Evolutionary conservation across 2,888 invertebrate species (phyloP).

Genomic region (Carabus problematicus): DNA sequence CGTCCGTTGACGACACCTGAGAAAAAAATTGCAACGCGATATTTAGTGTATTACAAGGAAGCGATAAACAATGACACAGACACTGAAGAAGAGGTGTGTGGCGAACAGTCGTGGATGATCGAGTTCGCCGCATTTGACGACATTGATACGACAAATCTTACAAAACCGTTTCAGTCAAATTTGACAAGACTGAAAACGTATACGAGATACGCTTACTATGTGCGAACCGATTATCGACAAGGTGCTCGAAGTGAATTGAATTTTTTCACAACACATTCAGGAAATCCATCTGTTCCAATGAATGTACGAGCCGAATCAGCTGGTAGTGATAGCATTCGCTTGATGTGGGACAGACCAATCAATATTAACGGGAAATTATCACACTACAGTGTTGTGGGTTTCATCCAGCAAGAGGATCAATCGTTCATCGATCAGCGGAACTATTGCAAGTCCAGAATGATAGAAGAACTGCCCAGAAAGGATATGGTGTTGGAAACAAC

Average conservation of each 20-base stretch:
- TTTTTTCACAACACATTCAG: slow-evolving; percentile 70
- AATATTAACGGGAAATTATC: slow-evolving; percentile 54
- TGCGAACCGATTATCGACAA: slow-evolving; percentile 66
- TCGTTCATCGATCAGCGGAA: slow-evolving; percentile 47
- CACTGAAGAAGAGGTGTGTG: slow-evolving; percentile 57
- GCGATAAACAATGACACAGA: slow-evolving; percentile 64
- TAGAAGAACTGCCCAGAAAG: neutral
- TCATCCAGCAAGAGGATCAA: slow-evolving; percentile 50
- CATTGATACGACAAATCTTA: slow-evolving; percentile 46
- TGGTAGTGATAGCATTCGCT: slow-evolving; percentile 53
- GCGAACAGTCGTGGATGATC: slow-evolving; percentile 51
- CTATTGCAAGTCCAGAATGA: slow-evolving; percentile 48
- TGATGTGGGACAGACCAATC: slow-evolving; percentile 69
- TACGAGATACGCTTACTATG: slow-evolving; percentile 76
- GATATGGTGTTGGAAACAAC: slow-evolving; percentile 11
- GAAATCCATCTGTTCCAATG: slow-evolving; percentile 61
- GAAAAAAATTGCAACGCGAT: slow-evolving; percentile 61
- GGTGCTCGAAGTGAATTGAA: slow-evolving; percentile 67
- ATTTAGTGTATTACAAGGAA: slow-evolving; percentile 69
- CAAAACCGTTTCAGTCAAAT: slow-evolving; percentile 14
- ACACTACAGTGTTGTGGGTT: slow-evolving; percentile 55
- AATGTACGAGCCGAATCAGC: slow-evolving; percentile 49
- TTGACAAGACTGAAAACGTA: slow-evolving; percentile 66
- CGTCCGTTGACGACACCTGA: slow-evolving; percentile 47
- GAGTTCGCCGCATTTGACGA: slow-evolving; percentile 47